A percentile compares a stretch with the other conserved stretches of the same genome.
Conservation (phyloP, 2,888 invertebrate species). For the Conistra vaccinii region DNA sequence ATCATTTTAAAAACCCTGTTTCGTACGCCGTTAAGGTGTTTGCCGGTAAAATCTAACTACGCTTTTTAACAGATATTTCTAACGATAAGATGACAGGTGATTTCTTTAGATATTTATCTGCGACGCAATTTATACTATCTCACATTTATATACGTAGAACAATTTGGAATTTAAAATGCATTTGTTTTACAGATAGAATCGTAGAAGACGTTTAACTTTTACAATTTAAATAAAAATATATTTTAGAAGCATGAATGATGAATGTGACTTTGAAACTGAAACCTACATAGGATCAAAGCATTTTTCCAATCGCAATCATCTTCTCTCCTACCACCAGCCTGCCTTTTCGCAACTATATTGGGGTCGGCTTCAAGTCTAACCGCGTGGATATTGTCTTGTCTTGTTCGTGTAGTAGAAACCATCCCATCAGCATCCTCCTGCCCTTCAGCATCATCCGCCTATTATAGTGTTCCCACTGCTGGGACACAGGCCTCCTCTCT, state of each 20-base stretch:
- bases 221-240: background rate
- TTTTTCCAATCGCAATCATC: no score
- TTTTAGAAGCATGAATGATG: background rate
- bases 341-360: no score
- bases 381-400: no score
- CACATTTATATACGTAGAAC: background rate
- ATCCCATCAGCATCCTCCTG: no score
- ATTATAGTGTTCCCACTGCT: no score
- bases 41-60: background rate
- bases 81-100: background rate
- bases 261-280: background rate
- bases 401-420: no score
- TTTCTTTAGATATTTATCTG: no score
- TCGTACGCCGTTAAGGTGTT: background rate
- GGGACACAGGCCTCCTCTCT: no score
- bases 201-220: background rate
- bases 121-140: background rate
- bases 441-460: no score
- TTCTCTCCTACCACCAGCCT: no score
- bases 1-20: background rate
- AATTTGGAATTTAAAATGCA: conserved; percentile 11
- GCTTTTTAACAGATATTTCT: background rate
- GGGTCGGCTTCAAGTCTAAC: no score
- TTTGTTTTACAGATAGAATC: background rate
- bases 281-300: no score